Base-by-base conservation (phyloP, 2,797 vertebrate species). In the Sebastes flavidus region DNA sequence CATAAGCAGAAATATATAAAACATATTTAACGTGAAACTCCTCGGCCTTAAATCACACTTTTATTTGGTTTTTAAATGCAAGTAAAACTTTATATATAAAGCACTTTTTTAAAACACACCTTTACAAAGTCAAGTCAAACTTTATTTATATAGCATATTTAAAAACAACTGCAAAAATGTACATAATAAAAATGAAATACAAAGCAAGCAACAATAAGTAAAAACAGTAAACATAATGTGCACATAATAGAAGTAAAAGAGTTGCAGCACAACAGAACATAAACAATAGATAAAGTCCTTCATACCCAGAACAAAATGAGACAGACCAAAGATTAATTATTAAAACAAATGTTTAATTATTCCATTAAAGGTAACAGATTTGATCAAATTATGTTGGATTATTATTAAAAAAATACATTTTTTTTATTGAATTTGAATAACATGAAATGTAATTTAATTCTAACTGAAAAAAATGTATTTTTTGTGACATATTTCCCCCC, bases 401-500 rank as follows among this genome's bases (percentile, higher is more conserved):
- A 58, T 30, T 55, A 12, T 38, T 13, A 11, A 20, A 55, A 59
- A 36, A 9, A 52, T 20, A n/a, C 0, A 0, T 2, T 1, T n/a
- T 52, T 49, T 14, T 2, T 5, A 5, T 36, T 30, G 1, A 18
- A 36, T 65, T 32, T 62, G 30, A 30, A 25, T 56, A 4, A 42
- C 2, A 8, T 5, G 0, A 62, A 65, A 62, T 6, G 22, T 25
- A 13, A 72, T 67, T 52, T n/a, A 55, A 27, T 74, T 58, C 3
- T 4, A 24, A 56, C 3, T 46, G 11, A 46, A 12, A 18, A 1
- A 24, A 54, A 56, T 2, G 0, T 68, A 10, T 38, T 67, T 56
- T 58, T 42, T 30, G 16, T 55, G 6, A 2, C 6, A 14, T 30
- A 12, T 14, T 29, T 3, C 6, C 22, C 2, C 27, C 18, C 4